Evolutionary conservation across 2,797 vertebrate species (phyloP), one percentile per base, ranked within the genome.

Genomic region (Coendou prehensilis): DNA sequence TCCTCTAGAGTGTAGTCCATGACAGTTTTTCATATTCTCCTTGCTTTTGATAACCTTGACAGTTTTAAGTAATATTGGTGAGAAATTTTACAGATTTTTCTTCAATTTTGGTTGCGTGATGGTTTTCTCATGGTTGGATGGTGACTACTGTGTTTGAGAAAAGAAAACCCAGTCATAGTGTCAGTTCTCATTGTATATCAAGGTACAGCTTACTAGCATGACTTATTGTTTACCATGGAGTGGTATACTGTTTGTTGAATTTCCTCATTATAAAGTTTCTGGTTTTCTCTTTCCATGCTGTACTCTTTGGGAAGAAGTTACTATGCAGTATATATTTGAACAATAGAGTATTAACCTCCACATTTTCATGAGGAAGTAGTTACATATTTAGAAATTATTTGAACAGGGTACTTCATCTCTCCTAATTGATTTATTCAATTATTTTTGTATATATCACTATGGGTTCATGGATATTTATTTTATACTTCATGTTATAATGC

Each of bases 371-470:
- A 26, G 22, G 18, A 82, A 87, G 1, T 20, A 45, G 30, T 6
- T 76, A 71, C 5, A 52, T 90, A 81, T 87, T 80, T 45, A 56
- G 41, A 78, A 76, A 47, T 73, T 76, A 75, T 61, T 41, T 45
- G 5, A 52, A 45, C 6, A 59, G 28, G 18, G 73, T 4, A 23
- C 47, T 91, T 76, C 9, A 30, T 8, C 15, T 67, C 6, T 8
- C 41, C 52, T 6, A 28, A 28, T 47, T 47, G 47, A 20, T 84
- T 79, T 92, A 76, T 80, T 69, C 73, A 33, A 37, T 78, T 30
- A 28, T 75, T 37, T 79, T 81, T 94, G 61, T 69, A 80, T 95
- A 22, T 95, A 26, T 82, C 22, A 89, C 4, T 54, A 63, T n/a
- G 18, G 22, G 1, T 17, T 57, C 56, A 22, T 63, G n/a, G 87